A percentile compares a stretch with the other conserved stretches of the same genome.
Conservation (phyloP, 2,888 invertebrate species). For the Dicranocentrus wangi region DNA sequence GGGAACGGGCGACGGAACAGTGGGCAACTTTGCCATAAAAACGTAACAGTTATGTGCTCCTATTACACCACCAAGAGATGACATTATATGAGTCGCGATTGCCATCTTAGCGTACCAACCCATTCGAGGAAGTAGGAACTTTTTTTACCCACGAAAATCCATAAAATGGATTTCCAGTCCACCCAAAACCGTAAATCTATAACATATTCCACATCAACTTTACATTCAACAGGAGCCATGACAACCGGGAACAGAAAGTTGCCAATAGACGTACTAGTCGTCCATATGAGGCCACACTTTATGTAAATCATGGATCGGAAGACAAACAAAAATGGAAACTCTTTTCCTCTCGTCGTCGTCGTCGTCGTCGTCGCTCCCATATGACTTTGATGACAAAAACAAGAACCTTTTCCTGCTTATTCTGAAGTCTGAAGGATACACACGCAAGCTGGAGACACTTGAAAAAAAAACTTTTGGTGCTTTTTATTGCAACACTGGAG, state of each 20-base stretch:
- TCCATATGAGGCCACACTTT: not conserved
- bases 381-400: slow-evolving; percentile 31
- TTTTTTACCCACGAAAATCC: no score
- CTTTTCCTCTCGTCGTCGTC: not conserved
- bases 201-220: no score
- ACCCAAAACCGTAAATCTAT: no score
- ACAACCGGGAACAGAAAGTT: not conserved
- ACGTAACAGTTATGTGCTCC: no score
- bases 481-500: slow-evolving; percentile 1
- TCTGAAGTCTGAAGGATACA: not conserved
- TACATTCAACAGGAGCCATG: not conserved
- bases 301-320: slow-evolving; percentile 36
- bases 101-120: no score
- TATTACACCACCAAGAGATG: no score
- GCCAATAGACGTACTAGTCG: not conserved
- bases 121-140: no score
- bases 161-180: no score
- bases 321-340: slow-evolving; percentile 38
- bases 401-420: slow-evolving; percentile 30
- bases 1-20: no score
- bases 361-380: slow-evolving; percentile 14
- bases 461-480: slow-evolving; percentile 36
- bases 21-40: no score
- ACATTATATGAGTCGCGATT: no score
- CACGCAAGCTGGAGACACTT: not conserved